Evolutionary conservation across 2,113 vertebrate genomes (phyloP), one percentile per base, ranked within the genome.

Genomic region (Clarias magur): DNA sequence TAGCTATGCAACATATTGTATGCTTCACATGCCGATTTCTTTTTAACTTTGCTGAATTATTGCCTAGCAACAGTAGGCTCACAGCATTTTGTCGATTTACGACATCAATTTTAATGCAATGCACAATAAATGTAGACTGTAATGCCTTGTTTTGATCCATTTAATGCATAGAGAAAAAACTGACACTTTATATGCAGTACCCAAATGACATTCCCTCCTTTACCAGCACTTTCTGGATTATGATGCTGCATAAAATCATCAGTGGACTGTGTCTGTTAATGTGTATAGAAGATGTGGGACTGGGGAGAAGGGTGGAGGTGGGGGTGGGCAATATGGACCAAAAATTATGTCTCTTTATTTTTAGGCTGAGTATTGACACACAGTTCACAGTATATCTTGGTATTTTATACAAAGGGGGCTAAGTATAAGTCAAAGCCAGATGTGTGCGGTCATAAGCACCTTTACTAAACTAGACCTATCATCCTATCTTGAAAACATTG

Each of bases 51-150:
- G 30, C 56, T 34, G 27, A 38, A 30, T 60, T 60, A 80, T 13
- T 80, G 57, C 56, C 57, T 60, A 38, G 57, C 57, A 80, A 60
- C 79, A 38, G 56, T 80, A 38, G 56, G 9, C 79, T 38, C 27
- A 34, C 9, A 60, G 78, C 25, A 27, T 54, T 80, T 23, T 60
- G 48, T 59, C 3, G 15, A 59, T 60, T 80, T 60, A 5, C 34
- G 56, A 34, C 56, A 56, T 79, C 15, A 38, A 38, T 60, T 80
- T 60, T 30, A 80, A 80, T 59, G 54, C 57, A 79, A 30, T 57
- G 17, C 19, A 34, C 79, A 60, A 60, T 59, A 80, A 80, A 21
- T 80, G 19, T 38, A 80, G 56, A 80, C 79, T 80, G 79, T 60
- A 56, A 56, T 56, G 6, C 42, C 12, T 79, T 80, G 27, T 80